Conservation (phyloP, 2,888 invertebrate genomes). For the Clusia tigrina region DNA sequence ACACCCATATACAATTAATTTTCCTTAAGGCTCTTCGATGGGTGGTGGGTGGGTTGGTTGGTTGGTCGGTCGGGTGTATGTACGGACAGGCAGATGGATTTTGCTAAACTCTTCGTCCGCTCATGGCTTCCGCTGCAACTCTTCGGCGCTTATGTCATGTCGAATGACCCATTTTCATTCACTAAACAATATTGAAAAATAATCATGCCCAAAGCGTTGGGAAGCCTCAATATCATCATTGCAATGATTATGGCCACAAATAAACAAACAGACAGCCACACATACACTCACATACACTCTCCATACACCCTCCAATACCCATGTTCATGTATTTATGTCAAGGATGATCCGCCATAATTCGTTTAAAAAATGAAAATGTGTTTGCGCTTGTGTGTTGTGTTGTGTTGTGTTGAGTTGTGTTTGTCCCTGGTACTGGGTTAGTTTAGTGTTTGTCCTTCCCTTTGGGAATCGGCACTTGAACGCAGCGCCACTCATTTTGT, state of each 20-base stretch:
- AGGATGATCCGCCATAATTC: constrained; percentile 33
- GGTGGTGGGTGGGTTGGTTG: too few relatives aligned
- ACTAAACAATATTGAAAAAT: constrained; percentile 40
- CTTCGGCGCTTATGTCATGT: constrained; percentile 22
- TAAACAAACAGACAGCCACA: constrained; percentile 7
- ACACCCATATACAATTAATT: too few relatives aligned
- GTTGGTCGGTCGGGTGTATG: not conserved
- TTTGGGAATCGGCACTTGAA: not conserved
- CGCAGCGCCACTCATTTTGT: not conserved
- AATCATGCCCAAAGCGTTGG: constrained; percentile 34
- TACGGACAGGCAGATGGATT: too few relatives aligned
- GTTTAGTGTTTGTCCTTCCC: not conserved
- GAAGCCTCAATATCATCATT: constrained; percentile 23
- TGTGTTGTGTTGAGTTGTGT: too few relatives aligned
- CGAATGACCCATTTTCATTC: constrained; percentile 34
- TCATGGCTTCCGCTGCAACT: not conserved
- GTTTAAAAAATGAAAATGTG: constrained; percentile 28
- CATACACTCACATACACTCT: constrained; percentile 11
- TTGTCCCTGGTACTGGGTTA: not conserved
- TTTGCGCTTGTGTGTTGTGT: constrained; percentile 19
- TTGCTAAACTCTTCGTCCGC: not conserved
- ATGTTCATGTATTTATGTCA: constrained; percentile 34
- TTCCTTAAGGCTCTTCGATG: too few relatives aligned
- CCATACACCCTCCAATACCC: constrained; percentile 13
- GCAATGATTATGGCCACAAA: constrained; percentile 13